Evolutionary conservation across 2,797 vertebrate species (phyloP).

Genomic region (Carapus acus): DNA sequence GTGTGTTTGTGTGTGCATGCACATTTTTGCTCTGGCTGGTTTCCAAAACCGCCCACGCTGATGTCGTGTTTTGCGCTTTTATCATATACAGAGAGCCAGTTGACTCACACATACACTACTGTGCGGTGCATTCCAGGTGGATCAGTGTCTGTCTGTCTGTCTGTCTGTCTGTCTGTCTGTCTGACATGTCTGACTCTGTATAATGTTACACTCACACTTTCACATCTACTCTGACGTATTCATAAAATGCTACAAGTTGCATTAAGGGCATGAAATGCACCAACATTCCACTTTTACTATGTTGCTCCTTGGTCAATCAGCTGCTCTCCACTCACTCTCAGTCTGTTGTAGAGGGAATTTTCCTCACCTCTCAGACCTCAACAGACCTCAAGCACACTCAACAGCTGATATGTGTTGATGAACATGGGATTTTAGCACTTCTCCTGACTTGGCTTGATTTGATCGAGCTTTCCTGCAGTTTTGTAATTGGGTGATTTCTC

Average conservation of each 20-base stretch:
- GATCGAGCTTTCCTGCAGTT: not conserved
- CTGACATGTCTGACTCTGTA: no score
- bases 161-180: slow-evolving; percentile 9
- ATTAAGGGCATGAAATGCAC: no score
- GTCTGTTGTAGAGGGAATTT: no score
- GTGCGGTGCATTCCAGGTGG: slow-evolving; percentile 13
- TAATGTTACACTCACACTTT: no score
- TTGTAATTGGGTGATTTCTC: not conserved
- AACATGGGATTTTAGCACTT: not conserved
- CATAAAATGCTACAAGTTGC: no score
- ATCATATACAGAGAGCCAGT: slow-evolving; percentile 46
- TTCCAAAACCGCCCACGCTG: slow-evolving; percentile 63
- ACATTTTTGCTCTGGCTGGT: slow-evolving; percentile 45
- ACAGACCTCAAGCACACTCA: no score
- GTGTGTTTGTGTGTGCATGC: no score
- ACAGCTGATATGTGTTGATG: not conserved
- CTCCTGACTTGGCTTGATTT: not conserved
- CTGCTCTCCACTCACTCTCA: no score
- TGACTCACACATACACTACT: slow-evolving; percentile 14
- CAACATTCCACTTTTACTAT: no score
- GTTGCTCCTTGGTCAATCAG: no score
- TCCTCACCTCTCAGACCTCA: no score
- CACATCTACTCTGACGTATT: no score
- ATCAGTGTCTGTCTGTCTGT: slow-evolving; percentile 3
- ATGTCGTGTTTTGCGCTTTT: slow-evolving; percentile 51